Percentiles rank a stretch among this genome's conserved stretches.
These are phyloP conservation scores for Gopherus flavomarginatus DNA, from an alignment of 2,113 vertebrate genomes.

Conservation along the genomic window DNA sequence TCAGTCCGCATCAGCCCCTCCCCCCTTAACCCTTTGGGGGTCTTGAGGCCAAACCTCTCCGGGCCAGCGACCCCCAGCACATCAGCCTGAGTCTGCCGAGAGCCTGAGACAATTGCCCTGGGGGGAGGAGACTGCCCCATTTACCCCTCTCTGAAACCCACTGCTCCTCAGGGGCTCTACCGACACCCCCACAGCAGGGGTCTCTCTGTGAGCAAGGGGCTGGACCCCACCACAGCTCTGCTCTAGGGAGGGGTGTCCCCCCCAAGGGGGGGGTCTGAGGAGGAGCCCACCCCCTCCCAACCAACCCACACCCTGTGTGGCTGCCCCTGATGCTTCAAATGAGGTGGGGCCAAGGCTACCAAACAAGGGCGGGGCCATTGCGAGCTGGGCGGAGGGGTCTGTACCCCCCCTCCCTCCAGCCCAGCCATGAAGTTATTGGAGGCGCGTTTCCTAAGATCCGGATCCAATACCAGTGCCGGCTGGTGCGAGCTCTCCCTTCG, in stretches of 20 bases:
- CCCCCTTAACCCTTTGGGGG: no score
- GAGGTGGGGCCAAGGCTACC: not conserved
- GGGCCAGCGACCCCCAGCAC: rapidly evolving
- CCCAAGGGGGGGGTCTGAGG: not conserved
- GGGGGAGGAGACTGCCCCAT: not conserved
- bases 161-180: not conserved
- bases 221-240: no score
- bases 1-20: no score
- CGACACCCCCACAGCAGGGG: not conserved
- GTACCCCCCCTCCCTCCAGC: not conserved
- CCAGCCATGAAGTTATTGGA: not conserved
- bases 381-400: not conserved
- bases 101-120: not conserved
- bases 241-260: no score
- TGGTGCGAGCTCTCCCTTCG: not conserved
- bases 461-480: no score
- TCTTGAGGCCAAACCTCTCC: not conserved
- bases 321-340: not conserved
- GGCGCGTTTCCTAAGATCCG: not conserved
- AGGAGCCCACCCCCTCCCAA: not conserved
- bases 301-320: no score
- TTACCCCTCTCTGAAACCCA: not conserved
- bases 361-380: not conserved
- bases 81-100: not conserved
- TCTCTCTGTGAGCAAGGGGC: no score